A percentile compares a stretch with the other conserved stretches of the same genome.
Evolutionary conservation across 2,797 vertebrate genomes (phyloP).

Genomic region (Neomorphus geoffroyi): DNA sequence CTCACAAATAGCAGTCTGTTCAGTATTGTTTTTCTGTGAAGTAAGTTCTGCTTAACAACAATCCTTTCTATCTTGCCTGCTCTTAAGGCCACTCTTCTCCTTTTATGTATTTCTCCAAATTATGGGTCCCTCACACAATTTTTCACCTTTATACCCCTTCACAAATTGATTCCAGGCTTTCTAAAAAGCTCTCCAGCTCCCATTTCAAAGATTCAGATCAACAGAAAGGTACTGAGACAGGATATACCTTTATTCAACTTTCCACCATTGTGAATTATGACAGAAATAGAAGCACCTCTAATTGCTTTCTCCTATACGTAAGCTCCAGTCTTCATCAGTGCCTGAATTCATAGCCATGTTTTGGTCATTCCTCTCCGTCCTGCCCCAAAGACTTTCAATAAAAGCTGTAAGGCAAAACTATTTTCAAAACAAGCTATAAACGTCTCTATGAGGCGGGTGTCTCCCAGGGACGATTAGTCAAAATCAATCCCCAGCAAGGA

Average conservation of each 20-base stretch:
- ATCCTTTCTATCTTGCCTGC: background rate
- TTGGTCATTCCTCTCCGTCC: background rate
- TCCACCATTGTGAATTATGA: background rate
- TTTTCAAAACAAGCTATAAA: background rate
- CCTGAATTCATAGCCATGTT: background rate
- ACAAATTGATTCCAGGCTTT: constrained; percentile 44
- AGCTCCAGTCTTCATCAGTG: background rate
- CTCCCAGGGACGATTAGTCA: background rate
- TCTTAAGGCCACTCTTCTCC: background rate
- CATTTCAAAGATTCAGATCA: background rate
- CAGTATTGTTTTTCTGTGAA: constrained; percentile 5
- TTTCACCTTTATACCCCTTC: constrained; percentile 23
- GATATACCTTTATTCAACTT: background rate
- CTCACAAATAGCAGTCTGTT: background rate
- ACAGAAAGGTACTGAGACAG: background rate
- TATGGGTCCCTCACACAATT: constrained; percentile 16
- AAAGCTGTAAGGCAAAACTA: background rate
- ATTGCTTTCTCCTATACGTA: background rate
- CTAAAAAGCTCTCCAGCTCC: background rate
- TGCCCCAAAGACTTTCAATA: background rate
- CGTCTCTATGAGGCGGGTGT: background rate
- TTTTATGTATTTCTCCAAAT: constrained; percentile 40
- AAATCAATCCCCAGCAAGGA: accelerated
- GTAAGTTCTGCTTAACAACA: constrained; percentile 21
- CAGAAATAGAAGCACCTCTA: background rate